These are phyloP conservation scores for Columba guinea DNA, from an alignment of 2,797 vertebrate species.

Conservation along the genomic window DNA sequence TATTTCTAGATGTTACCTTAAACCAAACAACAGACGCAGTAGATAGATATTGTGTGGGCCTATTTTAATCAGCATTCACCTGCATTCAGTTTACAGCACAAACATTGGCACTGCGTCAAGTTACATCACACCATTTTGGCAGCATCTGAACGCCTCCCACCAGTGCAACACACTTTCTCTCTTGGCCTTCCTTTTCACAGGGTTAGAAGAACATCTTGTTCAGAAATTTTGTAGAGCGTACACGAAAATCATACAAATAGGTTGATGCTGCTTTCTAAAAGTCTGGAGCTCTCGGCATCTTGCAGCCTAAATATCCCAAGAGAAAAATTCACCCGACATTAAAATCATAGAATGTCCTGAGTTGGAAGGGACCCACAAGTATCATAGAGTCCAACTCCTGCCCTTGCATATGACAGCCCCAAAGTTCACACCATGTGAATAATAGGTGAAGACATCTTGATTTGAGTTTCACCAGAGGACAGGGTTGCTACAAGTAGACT, in stretches of 20 bases:
- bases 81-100: not conserved
- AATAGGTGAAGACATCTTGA: not conserved
- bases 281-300: not conserved
- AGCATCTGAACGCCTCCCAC: slow-evolving; percentile 18
- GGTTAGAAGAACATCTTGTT: slow-evolving; percentile 44
- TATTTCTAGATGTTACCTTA: not conserved
- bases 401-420: too few relatives aligned
- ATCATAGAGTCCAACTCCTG: too few relatives aligned
- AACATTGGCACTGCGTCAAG: not conserved
- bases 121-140: slow-evolving; percentile 16
- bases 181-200: slow-evolving; percentile 17
- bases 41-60: not conserved
- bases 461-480: not conserved
- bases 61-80: slow-evolving; percentile 36
- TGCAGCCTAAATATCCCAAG: not conserved
- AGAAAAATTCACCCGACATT: not conserved
- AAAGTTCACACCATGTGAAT: too few relatives aligned
- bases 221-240: not conserved
- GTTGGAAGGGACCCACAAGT: too few relatives aligned
- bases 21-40: not conserved
- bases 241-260: slow-evolving; percentile 34
- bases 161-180: slow-evolving; percentile 1
- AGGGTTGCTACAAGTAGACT: not conserved
- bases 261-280: slow-evolving; percentile 32
- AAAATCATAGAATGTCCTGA: not conserved